Evolutionary conservation across 2,888 invertebrate species (phyloP).

Genomic region (Spilosoma lubricipeda): DNA sequence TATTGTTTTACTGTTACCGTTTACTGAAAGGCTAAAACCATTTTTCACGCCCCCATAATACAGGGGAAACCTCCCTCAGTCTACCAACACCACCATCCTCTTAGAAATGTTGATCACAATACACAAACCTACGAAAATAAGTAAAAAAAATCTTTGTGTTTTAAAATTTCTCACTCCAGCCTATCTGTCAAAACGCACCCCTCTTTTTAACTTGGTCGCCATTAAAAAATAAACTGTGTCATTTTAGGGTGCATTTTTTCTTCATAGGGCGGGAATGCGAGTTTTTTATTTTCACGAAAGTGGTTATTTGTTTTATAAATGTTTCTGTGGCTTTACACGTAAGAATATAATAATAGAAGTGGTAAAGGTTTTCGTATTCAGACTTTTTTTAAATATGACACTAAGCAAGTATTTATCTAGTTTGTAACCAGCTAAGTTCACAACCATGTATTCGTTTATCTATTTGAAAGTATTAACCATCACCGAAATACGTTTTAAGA

Average conservation of each 20-base stretch:
- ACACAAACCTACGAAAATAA: constrained; percentile 39
- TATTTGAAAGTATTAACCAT: too few species aligned
- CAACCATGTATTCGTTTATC: too few species aligned
- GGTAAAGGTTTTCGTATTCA: not conserved
- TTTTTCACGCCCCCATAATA: constrained; percentile 7
- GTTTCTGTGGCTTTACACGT: not conserved
- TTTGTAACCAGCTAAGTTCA: too few species aligned
- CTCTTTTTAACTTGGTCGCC: constrained; percentile 36
- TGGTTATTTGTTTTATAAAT: constrained; percentile 34
- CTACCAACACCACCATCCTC: not conserved
- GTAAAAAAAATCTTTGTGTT: constrained; percentile 49
- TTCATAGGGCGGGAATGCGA: constrained; percentile 14
- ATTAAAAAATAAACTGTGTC: constrained; percentile 52
- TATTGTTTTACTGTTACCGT: not conserved
- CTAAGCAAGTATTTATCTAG: too few species aligned
- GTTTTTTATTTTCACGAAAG: constrained; percentile 29
- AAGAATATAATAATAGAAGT: not conserved
- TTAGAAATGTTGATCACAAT: constrained; percentile 41
- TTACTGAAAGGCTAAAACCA: not conserved
- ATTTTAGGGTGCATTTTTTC: constrained; percentile 45
- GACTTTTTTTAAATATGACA: not conserved
- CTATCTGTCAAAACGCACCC: constrained; percentile 47
- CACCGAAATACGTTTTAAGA: too few species aligned
- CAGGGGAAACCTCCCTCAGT: constrained; percentile 7
- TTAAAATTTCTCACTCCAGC: constrained; percentile 39